Evolutionary conservation across 2,113 vertebrate species (phyloP), one percentile per base, ranked within the genome.

Genomic region (Pomatostomus ruficeps): DNA sequence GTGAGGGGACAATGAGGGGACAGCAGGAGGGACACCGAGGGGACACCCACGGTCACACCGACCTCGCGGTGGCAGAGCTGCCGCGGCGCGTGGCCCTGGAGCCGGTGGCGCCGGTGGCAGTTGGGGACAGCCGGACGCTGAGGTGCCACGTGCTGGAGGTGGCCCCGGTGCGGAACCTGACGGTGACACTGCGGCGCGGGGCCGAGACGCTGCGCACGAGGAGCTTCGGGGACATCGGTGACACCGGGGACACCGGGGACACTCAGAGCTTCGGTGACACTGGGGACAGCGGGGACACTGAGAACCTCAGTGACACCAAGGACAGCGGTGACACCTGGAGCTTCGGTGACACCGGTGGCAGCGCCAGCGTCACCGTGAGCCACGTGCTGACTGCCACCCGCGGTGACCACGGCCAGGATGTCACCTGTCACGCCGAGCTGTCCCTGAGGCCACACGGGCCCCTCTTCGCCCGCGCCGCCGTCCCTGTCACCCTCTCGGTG

Each of bases 371-470:
- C 48, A 51, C 86, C 52, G 65, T 81, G 18, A 40, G 29, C 0
- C 78, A 81, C 65, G 7, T 29, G 54, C 78, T 81, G 35, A 81
- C 78, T 9, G 78, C 1, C 78, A 59, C 35, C 43, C 78, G 43
- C 23, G 90, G 67, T 0, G 93, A 95, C 86, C 72, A 95, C 28
- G 90, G 93, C 1, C 90, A 92, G 77, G 33, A 63, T 0, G 77
- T 95, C 28, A 70, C 86, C 1, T 95, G 90, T 45, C 93, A 95
- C 22, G 77, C 90, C 14, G 93, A 95, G 87, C 90, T 95, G 24
- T 93, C 93, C 8, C 93, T 95, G 45, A 9, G 82, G 6, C 93
- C 93, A 0, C 86, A 93, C 26, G 93, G 86, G 46, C 93, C 87
- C 1, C 93, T 90, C 45, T 95, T 95, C 7, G 82, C 90, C 55